A percentile compares a stretch with the other conserved stretches of the same genome.
Conservation (phyloP, 2,888 invertebrate species). For the Aphidius colemani region DNA sequence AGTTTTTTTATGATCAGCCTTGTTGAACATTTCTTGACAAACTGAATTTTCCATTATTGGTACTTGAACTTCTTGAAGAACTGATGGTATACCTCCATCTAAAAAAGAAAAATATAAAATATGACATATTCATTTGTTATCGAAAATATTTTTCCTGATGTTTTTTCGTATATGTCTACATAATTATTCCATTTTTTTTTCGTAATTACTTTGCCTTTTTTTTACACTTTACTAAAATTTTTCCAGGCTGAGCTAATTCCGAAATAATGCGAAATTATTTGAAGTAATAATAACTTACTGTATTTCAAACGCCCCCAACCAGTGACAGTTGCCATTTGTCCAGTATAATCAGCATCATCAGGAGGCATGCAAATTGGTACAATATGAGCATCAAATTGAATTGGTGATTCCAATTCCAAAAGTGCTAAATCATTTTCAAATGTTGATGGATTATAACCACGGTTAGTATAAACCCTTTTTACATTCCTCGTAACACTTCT, state of each 20-base stretch:
- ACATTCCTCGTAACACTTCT: constrained; percentile 83
- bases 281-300: constrained; percentile 61
- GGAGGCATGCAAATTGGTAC: constrained; percentile 91
- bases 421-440: constrained; percentile 91
- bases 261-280: not conserved
- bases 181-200: not conserved
- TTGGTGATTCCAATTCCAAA: constrained; percentile 80
- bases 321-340: constrained; percentile 85
- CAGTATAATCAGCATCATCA: constrained; percentile 77
- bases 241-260: not conserved
- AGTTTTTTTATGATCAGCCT: constrained; percentile 85
- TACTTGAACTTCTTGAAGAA: constrained; percentile 89
- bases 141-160: not conserved
- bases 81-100: constrained; percentile 85
- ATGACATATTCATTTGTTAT: not conserved
- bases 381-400: constrained; percentile 84
- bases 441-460: constrained; percentile 86
- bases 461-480: constrained; percentile 83
- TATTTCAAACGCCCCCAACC: constrained; percentile 93
- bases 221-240: too few relatives aligned
- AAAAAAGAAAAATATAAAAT: constrained; percentile 15
- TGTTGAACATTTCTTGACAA: constrained; percentile 93
- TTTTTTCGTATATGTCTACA: too few relatives aligned
- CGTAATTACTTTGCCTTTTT: too few relatives aligned
- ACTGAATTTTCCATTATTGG: constrained; percentile 90